A percentile compares a stretch with the other conserved stretches of the same genome.
These are phyloP conservation scores for Aricia artaxerxes DNA, from an alignment of 2,888 invertebrate genomes.

Conservation along the genomic window DNA sequence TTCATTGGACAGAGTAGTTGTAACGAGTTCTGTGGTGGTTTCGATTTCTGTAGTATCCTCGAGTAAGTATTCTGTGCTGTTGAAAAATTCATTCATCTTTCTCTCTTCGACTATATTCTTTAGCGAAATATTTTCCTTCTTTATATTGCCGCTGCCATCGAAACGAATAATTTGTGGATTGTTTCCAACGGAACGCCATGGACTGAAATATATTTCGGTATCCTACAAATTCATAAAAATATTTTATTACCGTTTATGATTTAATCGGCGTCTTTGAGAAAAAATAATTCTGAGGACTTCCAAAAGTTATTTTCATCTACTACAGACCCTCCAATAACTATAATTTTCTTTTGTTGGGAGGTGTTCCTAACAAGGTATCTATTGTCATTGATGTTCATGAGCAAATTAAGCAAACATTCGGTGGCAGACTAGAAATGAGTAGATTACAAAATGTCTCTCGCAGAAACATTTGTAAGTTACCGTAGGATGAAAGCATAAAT, in stretches of 20 bases:
- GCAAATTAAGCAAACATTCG: not conserved
- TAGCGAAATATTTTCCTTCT: slow-evolving; percentile 40
- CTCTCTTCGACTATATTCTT: not conserved
- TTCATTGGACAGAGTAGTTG: not conserved
- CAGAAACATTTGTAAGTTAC: not conserved
- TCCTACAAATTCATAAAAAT: slow-evolving; percentile 44
- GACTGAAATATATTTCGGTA: slow-evolving; percentile 50
- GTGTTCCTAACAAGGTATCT: not conserved
- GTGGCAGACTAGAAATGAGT: not conserved
- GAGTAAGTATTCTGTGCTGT: not conserved
- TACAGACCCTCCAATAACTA: not conserved
- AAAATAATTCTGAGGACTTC: not conserved
- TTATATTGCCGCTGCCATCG: slow-evolving; percentile 48
- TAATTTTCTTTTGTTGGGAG: not conserved
- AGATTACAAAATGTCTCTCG: not conserved
- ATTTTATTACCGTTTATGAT: not conserved
- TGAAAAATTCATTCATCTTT: not conserved
- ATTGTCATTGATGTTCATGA: not conserved
- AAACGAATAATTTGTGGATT: slow-evolving; percentile 52
- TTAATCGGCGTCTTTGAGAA: not conserved
- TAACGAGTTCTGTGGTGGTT: not conserved
- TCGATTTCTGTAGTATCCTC: not conserved
- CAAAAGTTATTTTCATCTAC: not conserved
- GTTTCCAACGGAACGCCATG: slow-evolving; percentile 53
- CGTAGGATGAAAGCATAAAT: not conserved